A percentile compares a stretch with the other conserved stretches of the same genome.
Conservation (phyloP, 2,113 vertebrate genomes). For the Lipotes vexillifer region DNA sequence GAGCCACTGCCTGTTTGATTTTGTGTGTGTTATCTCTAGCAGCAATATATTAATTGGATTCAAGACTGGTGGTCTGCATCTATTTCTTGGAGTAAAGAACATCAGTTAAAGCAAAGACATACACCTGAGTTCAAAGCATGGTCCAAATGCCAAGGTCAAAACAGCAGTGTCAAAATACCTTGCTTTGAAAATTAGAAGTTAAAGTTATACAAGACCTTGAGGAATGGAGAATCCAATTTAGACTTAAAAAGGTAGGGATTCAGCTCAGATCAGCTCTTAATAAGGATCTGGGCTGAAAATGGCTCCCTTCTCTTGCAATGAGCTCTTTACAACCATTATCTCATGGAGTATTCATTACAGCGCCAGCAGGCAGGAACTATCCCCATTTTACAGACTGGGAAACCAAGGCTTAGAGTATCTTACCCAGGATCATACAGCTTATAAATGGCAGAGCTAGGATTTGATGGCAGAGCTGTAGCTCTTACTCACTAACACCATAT, state of each 20-base stretch:
- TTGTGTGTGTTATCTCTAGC: not conserved
- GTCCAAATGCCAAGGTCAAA: not conserved
- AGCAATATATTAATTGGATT: not conserved
- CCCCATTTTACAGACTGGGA: not conserved
- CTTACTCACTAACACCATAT: not conserved
- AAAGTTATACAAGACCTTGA: not conserved
- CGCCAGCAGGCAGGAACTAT: not conserved
- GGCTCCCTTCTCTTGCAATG: too few relatives aligned
- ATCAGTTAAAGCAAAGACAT: not conserved
- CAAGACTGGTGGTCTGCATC: not conserved
- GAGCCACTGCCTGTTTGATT: not conserved
- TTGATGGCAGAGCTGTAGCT: not conserved
- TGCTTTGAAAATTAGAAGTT: not conserved
- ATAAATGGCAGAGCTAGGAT: not conserved
- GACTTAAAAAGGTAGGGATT: not conserved
- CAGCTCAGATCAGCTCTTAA: not conserved
- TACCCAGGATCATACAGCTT: not conserved
- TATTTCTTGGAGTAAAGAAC: slow-evolving; percentile 31
- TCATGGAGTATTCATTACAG: rapidly evolving
- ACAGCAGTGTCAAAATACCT: not conserved
- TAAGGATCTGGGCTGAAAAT: not conserved
- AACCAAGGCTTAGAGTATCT: not conserved
- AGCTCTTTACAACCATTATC: not conserved
- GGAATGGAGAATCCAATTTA: not conserved
- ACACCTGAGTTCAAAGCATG: not conserved